Base-by-base conservation (phyloP, 2,113 vertebrate genomes). In the Lepus timidus region DNA sequence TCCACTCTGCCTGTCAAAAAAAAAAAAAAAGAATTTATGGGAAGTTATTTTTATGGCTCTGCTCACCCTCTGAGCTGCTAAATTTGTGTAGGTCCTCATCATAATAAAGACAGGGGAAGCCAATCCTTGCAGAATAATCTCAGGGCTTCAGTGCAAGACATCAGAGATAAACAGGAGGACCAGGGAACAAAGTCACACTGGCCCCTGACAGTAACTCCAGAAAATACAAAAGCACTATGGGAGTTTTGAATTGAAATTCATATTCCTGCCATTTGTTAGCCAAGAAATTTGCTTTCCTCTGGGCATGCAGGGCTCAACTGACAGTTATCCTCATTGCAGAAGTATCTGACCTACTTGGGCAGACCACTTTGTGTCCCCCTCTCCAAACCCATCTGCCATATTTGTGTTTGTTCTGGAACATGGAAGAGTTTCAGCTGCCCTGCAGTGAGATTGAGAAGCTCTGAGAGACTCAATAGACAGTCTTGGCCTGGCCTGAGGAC, bases 301-400 rank as follows among this genome's bases (percentile, higher is more conserved):
- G 9, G 9, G 23, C 49, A 75, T 0, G 0, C 6, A 22, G 29
- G 1, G 27, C 76, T 5, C 39, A 20, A 17, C 27, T 11, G 36
- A 75, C 76, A 36, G 11, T 74, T 49, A 36, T 39, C n/a, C 12
- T 61, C n/a, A 33, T 16, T 33, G 13, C 27, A 51, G 36, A 90
- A 79, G 55, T 3, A 17, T 5, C 14, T 36, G 44, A 44, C 44
- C 44, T 44, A 1, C 3, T 67, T 19, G 29, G 6, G 8, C 33
- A 23, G 39, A 16, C 16, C 27, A 49, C 0, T 52, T 29, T 49
- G 11, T 20, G 22, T 12, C 5, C 68, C 67, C 55, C 11, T 20
- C 22, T 84, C 20, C 31, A 44, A 22, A 1, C 4, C 39, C 3
- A 4, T 16, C 33, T 25, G n/a, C 27, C 27, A 33, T 16, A 52